These are phyloP conservation scores for Rhinogobius similis DNA, from an alignment of 2,113 vertebrate genomes.

Conservation along the genomic window DNA sequence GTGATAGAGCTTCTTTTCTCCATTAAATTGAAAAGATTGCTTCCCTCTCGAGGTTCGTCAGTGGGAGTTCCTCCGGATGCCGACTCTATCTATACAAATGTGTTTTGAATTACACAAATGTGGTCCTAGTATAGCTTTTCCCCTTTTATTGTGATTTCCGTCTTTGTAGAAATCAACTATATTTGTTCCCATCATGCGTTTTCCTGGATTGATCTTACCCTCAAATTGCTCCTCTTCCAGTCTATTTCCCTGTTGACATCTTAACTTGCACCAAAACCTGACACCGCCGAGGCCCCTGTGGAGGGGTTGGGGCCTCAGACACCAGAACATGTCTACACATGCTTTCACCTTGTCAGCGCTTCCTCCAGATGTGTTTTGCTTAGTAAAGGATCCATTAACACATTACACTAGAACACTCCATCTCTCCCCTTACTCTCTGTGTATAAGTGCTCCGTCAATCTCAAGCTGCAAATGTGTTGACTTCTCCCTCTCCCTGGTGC, in stretches of 20 bases:
- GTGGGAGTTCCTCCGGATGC: too few relatives aligned
- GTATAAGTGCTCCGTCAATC: slow-evolving; percentile 39
- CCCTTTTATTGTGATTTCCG: not conserved
- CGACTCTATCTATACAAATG: too few relatives aligned
- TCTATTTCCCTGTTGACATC: not conserved
- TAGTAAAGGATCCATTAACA: slow-evolving; percentile 60
- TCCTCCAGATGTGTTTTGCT: slow-evolving; percentile 53
- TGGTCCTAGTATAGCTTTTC: not conserved
- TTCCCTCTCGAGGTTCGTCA: too few relatives aligned
- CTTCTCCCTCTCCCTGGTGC: slow-evolving; percentile 50
- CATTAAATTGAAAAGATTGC: too few relatives aligned
- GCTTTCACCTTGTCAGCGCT: slow-evolving; percentile 55
- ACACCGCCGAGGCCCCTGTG: slow-evolving; percentile 19
- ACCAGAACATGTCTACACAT: slow-evolving; percentile 19
- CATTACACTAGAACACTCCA: slow-evolving; percentile 33
- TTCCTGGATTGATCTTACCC: not conserved
- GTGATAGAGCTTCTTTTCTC: too few relatives aligned
- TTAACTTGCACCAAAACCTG: not conserved
- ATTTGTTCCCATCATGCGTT: not conserved
- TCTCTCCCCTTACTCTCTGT: slow-evolving; percentile 7
- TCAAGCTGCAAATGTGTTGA: slow-evolving; percentile 48
- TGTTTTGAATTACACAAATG: not conserved
- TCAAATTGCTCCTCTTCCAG: not conserved
- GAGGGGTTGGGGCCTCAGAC: slow-evolving; percentile 2
- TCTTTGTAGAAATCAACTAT: not conserved